A percentile compares a stretch with the other conserved stretches of the same genome.
These are phyloP conservation scores for Slavum lentiscoides DNA, from an alignment of 2,888 invertebrate species.

Conservation along the genomic window DNA sequence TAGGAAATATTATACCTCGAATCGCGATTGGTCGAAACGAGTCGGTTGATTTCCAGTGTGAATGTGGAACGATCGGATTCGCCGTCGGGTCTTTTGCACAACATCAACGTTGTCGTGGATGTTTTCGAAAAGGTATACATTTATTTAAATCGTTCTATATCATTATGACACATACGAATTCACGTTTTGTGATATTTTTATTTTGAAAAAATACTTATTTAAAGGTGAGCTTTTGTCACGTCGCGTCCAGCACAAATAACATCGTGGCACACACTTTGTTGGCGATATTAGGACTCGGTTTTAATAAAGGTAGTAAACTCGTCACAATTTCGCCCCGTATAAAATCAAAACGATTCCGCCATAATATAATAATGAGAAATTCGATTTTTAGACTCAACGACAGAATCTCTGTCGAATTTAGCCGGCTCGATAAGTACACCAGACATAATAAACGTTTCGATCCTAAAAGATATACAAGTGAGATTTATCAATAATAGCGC, in stretches of 20 bases:
- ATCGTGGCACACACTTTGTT: conserved; percentile 27
- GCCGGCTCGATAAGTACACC: conserved; percentile 3
- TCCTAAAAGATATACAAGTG: conserved; percentile 40
- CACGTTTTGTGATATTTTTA: neutral
- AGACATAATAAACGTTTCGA: conserved; percentile 26
- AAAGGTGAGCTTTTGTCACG: conserved; percentile 29
- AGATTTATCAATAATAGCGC: neutral
- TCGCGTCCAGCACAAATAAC: conserved; percentile 19
- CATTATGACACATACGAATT: neutral
- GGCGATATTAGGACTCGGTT: conserved; percentile 15
- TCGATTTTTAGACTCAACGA: conserved; percentile 8
- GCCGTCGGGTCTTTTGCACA: conserved; percentile 3
- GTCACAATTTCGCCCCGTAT: neutral
- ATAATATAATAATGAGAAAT: neutral
- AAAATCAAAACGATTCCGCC: neutral
- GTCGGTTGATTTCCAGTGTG: neutral
- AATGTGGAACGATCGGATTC: conserved; percentile 13
- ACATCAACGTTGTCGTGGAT: neutral
- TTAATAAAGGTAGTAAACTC: conserved; percentile 34
- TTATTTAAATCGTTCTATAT: neutral
- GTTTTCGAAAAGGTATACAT: conserved; percentile 37
- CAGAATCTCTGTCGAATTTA: conserved; percentile 21
- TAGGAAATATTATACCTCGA: conserved; percentile 19
- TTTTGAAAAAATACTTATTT: neutral
- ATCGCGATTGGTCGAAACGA: conserved; percentile 8